Conservation (phyloP, 2,113 vertebrate species). For the Gorsachius goisagi region DNA sequence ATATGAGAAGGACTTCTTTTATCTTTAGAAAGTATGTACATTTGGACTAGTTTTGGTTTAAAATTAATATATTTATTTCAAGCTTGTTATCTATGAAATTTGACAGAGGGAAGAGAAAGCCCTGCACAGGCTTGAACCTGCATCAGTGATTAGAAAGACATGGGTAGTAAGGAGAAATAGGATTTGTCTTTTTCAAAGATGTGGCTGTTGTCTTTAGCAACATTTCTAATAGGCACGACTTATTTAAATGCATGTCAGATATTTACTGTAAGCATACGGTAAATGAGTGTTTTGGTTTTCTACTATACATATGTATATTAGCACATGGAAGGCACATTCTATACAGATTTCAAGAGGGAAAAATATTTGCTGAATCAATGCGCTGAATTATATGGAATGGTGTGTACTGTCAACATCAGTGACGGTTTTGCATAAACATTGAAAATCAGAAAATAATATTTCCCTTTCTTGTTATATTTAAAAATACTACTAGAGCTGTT, state of each 20-base stretch:
- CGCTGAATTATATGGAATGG: background rate
- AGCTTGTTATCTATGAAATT: background rate
- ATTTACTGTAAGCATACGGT: background rate
- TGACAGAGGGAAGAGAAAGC: rapidly evolving
- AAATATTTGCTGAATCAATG: background rate
- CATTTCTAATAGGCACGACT: background rate
- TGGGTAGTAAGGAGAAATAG: background rate
- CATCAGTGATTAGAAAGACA: background rate
- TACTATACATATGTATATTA: background rate
- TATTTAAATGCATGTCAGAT: background rate
- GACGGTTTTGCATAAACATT: background rate
- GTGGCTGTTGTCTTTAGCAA: background rate
- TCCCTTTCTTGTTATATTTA: background rate
- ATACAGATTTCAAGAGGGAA: background rate
- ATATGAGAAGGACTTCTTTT: background rate
- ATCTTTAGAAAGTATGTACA: background rate
- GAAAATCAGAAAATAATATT: background rate
- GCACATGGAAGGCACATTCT: background rate
- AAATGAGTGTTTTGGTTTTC: background rate
- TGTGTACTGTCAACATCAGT: background rate
- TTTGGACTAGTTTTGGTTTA: background rate
- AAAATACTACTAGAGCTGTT: background rate
- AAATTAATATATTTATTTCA: background rate
- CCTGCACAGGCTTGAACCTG: background rate
- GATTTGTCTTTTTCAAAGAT: background rate